Evolutionary conservation across 1,140 invertebrate species (phyloP).

Genomic region (Orchestia grillus): DNA sequence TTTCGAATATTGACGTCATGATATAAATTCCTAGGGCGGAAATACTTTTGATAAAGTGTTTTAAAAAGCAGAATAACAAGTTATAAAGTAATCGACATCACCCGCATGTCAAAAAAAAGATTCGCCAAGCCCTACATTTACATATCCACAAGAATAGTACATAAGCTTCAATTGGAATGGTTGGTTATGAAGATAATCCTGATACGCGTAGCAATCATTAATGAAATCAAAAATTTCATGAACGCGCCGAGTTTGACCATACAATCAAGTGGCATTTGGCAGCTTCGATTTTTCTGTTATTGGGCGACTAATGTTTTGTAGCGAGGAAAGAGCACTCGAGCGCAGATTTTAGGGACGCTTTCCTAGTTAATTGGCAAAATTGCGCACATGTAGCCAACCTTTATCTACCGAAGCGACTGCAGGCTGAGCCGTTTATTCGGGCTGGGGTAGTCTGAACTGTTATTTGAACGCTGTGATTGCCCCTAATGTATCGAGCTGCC

Average conservation of each 20-base stretch:
- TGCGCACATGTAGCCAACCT: not conserved
- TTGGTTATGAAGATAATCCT: too few species aligned
- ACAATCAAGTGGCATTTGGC: not conserved
- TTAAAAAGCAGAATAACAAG: not conserved
- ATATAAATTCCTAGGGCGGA: too few species aligned
- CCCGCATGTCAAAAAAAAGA: not conserved
- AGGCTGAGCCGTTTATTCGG: not conserved
- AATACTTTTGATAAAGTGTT: too few species aligned
- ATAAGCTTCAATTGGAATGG: too few species aligned
- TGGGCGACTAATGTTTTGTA: not conserved
- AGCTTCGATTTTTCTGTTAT: not conserved
- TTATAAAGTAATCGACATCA: not conserved
- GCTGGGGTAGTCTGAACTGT: not conserved
- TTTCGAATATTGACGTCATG: too few species aligned
- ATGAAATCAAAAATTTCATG: not conserved
- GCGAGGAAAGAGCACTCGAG: not conserved
- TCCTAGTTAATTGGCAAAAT: constrained; percentile 28
- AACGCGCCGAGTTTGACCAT: not conserved
- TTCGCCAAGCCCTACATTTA: too few species aligned
- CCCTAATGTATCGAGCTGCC: not conserved
- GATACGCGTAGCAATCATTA: not conserved
- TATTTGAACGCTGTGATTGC: not conserved
- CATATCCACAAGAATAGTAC: too few species aligned
- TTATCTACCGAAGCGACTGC: not conserved
- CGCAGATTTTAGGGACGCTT: not conserved